A percentile compares a stretch with the other conserved stretches of the same genome.
Evolutionary conservation across 2,797 vertebrate genomes (phyloP).

Genomic region (Antrozous pallidus): DNA sequence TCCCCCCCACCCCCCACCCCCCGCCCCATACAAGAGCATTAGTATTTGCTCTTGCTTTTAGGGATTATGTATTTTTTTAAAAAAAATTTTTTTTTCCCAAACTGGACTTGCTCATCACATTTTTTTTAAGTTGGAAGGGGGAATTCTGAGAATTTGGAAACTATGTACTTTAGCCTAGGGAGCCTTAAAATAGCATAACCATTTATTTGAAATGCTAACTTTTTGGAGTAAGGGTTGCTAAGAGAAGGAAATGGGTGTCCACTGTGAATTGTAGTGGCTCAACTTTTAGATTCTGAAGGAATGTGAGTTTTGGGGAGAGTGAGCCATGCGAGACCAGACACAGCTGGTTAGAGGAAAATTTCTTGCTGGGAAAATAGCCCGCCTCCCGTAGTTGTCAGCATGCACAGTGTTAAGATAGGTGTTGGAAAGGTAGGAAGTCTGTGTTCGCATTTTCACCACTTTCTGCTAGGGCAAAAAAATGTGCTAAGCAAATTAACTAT

Average conservation of each 20-base stretch:
- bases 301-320: neutral
- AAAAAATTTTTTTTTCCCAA: neutral
- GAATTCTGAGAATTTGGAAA: constrained; percentile 20
- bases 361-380: neutral
- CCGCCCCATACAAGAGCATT: neutral
- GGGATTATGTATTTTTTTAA: neutral
- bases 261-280: neutral
- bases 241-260: neutral
- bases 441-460: neutral
- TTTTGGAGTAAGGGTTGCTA: neutral
- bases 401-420: neutral
- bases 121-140: constrained; percentile 37
- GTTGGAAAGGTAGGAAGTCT: neutral
- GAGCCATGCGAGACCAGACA: neutral
- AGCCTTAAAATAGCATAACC: neutral
- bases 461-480: neutral
- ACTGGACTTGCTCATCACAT: neutral
- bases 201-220: constrained; percentile 25
- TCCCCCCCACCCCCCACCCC: accelerated
- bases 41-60: neutral
- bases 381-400: neutral
- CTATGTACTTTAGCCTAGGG: neutral
- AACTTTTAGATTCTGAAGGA: neutral
- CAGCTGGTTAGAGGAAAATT: neutral
- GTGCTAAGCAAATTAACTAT: neutral